A percentile compares a stretch with the other conserved stretches of the same genome.
phyloP scores from a whole-genome alignment of 30 jellyfish, hydroid and myxozoan genomes.

The Mastigias papua region DNA sequence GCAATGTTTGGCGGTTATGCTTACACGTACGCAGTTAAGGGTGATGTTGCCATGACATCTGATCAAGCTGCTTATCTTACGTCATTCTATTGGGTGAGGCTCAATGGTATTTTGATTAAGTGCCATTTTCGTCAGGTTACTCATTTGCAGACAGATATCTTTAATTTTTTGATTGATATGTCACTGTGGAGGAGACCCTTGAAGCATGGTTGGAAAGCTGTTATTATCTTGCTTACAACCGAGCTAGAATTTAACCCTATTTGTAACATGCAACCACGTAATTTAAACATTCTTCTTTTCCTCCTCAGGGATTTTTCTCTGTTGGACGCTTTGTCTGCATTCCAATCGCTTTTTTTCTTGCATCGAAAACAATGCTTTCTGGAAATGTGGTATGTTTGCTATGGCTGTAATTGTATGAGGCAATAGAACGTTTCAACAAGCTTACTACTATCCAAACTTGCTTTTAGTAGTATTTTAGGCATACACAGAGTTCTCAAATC shows the following conservation, averaged over 20 bases:
- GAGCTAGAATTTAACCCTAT: too few species aligned
- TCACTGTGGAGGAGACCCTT: too few species aligned
- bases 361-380: constrained; percentile 92
- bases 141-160: too few species aligned
- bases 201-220: too few species aligned
- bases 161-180: too few species aligned
- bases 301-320: constrained; percentile 90
- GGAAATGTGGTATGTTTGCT: constrained; percentile 87
- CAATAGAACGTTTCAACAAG: background rate
- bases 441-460: too few species aligned
- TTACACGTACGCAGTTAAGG: constrained; percentile 91
- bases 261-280: background rate
- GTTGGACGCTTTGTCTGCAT: constrained; percentile 92
- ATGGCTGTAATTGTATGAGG: background rate
- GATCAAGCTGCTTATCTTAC: constrained; percentile 96
- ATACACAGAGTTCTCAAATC: too few species aligned
- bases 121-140: background rate
- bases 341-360: constrained; percentile 84
- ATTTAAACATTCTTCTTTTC: background rate
- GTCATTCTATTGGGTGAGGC: constrained; percentile 91
- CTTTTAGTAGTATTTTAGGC: too few species aligned
- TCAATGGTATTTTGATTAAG: background rate
- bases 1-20: constrained; percentile 98
- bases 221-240: too few species aligned
- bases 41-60: constrained; percentile 88